A percentile compares a stretch with the other conserved stretches of the same genome.
Conservation (phyloP, 2,888 invertebrate species). For the Sarcophaga subvicina region DNA sequence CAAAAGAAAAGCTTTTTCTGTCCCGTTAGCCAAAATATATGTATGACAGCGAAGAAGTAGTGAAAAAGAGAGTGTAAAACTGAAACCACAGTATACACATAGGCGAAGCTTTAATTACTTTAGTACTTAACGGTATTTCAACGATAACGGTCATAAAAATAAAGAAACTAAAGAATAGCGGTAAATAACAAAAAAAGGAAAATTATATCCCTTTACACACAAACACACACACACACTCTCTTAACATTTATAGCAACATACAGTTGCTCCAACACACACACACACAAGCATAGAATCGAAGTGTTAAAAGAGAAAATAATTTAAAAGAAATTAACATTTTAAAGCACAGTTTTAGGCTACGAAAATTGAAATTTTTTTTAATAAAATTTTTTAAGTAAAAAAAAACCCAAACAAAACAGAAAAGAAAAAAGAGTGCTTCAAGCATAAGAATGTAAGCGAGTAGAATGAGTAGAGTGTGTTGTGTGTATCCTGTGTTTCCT, state of each 20-base stretch:
- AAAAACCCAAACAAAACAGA: too few species aligned
- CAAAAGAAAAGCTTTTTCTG: constrained; percentile 20
- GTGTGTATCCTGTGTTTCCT: constrained; percentile 36
- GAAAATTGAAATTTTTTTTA: too few species aligned
- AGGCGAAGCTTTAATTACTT: constrained; percentile 59
- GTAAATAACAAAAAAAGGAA: constrained; percentile 51
- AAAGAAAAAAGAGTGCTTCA: background rate
- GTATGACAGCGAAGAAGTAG: background rate
- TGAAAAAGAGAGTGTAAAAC: constrained; percentile 19
- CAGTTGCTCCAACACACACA: constrained; percentile 44
- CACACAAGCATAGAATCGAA: constrained; percentile 10
- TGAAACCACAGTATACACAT: constrained; percentile 58
- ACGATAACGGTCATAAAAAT: constrained; percentile 72
- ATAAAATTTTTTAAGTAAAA: background rate
- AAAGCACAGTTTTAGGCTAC: too few species aligned
- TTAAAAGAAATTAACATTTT: constrained; percentile 9
- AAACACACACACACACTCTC: constrained; percentile 7
- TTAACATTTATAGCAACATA: constrained; percentile 25
- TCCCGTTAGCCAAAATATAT: background rate
- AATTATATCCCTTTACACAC: constrained; percentile 38
- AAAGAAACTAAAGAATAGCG: constrained; percentile 38
- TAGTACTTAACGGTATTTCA: constrained; percentile 78
- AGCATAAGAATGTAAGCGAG: constrained; percentile 3
- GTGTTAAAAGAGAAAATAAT: constrained; percentile 20
- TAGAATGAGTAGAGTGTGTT: constrained; percentile 27